A percentile compares a stretch with the other conserved stretches of the same genome.
Conservation (phyloP, 23 tunicate species). For the Clavelina lepadiformis region DNA sequence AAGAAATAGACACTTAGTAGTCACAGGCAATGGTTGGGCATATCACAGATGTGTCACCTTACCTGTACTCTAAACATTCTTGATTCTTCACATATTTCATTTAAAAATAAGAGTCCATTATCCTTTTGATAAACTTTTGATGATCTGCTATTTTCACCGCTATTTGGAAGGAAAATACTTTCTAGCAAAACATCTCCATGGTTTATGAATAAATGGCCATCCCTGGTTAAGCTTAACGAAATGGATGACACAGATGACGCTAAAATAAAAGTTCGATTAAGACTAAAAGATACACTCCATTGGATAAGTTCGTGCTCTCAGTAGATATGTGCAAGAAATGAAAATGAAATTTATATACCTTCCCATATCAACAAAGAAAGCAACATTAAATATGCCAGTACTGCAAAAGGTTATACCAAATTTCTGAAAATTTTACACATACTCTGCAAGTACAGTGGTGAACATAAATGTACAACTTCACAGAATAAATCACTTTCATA, state of each 20-base stretch:
- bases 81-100: neutral
- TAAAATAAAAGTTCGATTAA: too few species aligned
- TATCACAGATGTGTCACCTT: neutral
- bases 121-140: conserved; percentile 9
- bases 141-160: neutral
- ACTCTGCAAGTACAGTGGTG: too few species aligned
- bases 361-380: too few species aligned
- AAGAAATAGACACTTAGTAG: too few species aligned
- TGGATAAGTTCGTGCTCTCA: too few species aligned
- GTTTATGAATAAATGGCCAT: conserved; percentile 9
- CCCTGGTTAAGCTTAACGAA: neutral
- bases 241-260: neutral
- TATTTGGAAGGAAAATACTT: conserved; percentile 7
- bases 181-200: conserved; percentile 2
- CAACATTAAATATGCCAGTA: too few species aligned
- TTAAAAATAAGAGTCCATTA: neutral
- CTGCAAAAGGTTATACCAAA: too few species aligned
- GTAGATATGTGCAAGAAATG: too few species aligned
- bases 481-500: neutral
- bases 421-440: too few species aligned
- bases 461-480: neutral
- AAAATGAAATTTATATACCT: too few species aligned
- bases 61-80: conserved; percentile 17
- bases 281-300: too few species aligned
- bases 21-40: too few species aligned